phyloP scores from a whole-genome alignment of 2,113 vertebrate genomes.

The Rhinogobius similis region DNA sequence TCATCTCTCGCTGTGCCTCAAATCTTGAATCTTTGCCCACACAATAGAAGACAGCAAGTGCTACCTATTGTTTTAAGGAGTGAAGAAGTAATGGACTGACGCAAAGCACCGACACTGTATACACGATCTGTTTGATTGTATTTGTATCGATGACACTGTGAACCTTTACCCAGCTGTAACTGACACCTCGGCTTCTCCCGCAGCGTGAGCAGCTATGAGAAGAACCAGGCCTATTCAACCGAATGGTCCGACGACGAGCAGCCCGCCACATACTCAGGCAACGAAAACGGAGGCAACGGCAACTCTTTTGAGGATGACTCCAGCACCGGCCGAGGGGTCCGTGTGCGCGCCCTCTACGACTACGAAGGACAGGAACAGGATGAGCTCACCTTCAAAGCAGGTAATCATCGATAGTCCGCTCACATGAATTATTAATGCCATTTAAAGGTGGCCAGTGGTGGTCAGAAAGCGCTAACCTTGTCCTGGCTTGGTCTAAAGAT shows the following conservation, averaged over 20 bases:
- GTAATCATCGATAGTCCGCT: constrained; percentile 60
- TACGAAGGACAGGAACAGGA: constrained; percentile 98
- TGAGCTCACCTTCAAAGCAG: constrained; percentile 96
- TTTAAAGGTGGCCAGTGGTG: neutral
- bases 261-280: constrained; percentile 82
- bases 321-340: constrained; percentile 73
- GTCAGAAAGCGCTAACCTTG: constrained; percentile 13
- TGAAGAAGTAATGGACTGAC: neutral
- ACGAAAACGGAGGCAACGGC: constrained; percentile 87
- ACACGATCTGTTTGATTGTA: neutral
- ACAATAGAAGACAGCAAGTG: too few relatives aligned
- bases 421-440: neutral
- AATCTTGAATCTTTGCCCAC: too few relatives aligned
- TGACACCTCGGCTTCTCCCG: neutral
- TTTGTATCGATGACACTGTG: neutral
- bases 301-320: constrained; percentile 94
- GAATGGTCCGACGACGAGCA: constrained; percentile 97
- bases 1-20: too few relatives aligned
- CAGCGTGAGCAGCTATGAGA: constrained; percentile 95
- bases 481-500: constrained; percentile 24
- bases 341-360: constrained; percentile 94
- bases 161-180: neutral
- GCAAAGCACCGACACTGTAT: neutral
- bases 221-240: constrained; percentile 87
- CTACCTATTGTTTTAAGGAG: neutral